These are phyloP conservation scores for Amblyopsis rosae DNA, from an alignment of 2,113 vertebrate species.

Conservation along the genomic window DNA sequence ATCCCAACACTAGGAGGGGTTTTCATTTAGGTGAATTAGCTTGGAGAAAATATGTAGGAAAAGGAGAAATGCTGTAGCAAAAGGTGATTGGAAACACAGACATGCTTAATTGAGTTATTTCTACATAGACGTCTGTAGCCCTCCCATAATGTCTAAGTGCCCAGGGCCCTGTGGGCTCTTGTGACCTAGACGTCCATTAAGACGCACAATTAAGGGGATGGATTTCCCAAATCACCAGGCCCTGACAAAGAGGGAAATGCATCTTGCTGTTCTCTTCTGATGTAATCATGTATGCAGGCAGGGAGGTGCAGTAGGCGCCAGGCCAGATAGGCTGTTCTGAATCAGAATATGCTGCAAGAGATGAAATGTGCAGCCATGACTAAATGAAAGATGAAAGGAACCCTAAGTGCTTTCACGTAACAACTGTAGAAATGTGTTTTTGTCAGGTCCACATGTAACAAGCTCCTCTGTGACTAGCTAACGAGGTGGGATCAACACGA, in stretches of 20 bases:
- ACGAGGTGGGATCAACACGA: conserved; percentile 46
- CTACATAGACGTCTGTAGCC: conserved; percentile 31
- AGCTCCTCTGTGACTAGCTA: conserved; percentile 48
- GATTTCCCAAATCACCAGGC: conserved; percentile 41
- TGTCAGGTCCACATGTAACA: conserved; percentile 12
- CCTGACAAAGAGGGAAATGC: conserved; percentile 20
- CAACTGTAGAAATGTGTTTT: neutral
- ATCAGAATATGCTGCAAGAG: neutral
- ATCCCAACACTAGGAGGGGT: conserved; percentile 10
- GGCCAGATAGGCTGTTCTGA: conserved; percentile 28
- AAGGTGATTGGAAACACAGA: conserved; percentile 20
- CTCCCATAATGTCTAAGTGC: conserved; percentile 23
- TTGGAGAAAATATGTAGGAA: neutral
- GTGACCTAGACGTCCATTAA: conserved; percentile 53
- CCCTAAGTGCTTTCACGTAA: neutral
- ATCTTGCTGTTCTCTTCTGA: conserved; percentile 27
- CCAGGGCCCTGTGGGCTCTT: conserved; percentile 29
- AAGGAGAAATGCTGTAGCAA: conserved; percentile 18
- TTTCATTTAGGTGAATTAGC: neutral
- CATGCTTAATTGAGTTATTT: conserved; percentile 22
- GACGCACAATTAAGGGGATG: conserved; percentile 28
- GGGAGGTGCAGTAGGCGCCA: conserved; percentile 9
- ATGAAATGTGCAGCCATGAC: neutral
- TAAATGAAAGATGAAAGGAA: neutral
- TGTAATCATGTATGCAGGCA: conserved; percentile 22